Evolutionary conservation across 2,888 invertebrate genomes (phyloP), one percentile per base, ranked within the genome.

Genomic region (Tanypteryx hageni): DNA sequence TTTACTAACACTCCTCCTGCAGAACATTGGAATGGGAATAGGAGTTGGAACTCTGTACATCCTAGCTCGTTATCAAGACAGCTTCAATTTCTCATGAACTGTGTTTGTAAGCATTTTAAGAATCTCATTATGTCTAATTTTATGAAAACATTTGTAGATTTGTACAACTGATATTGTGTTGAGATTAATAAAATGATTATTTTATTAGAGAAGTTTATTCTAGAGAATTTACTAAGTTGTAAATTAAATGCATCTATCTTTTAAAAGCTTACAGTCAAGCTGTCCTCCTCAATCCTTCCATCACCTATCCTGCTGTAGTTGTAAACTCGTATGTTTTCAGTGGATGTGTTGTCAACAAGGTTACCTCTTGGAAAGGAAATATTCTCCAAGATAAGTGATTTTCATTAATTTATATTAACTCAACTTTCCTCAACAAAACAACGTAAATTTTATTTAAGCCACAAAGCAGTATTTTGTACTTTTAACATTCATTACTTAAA

Each of bases 1-100:
- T 10, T 92, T 95, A 10, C 93, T 94, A 92, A 94, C 95, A 0
- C 94, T 96, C 91, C 81, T 95, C 10, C 94, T 95, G 14, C 95
- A 96, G 93, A 96, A 96, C 93, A 92, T 95, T 16, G 96, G 96
- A 14, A 94, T 95, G 92, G 93, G 95, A 14, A 92, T 94, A 2
- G 95, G 95, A 76, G 94, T 95, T 7, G 93, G 93, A 7, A 93
- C 95, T 31, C 94, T 95, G 22, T 95, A 95, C 93, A 92, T 95
- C 4, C 94, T 95, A 89, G 95, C 95, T 56, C 94, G 94, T 82
- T 95, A 94, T 93, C 95, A 95, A 93, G 95, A 95, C 92, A 93
- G 94, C 92, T 94, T 95, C 92, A 94, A 94, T 92, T 94, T 95
- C 61, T 94, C 64, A 4, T 89, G 76, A 76, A 76, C 27, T 27